These are phyloP conservation scores for Gymnothorax javanicus DNA, from an alignment of 2,797 vertebrate genomes.

Conservation along the genomic window DNA sequence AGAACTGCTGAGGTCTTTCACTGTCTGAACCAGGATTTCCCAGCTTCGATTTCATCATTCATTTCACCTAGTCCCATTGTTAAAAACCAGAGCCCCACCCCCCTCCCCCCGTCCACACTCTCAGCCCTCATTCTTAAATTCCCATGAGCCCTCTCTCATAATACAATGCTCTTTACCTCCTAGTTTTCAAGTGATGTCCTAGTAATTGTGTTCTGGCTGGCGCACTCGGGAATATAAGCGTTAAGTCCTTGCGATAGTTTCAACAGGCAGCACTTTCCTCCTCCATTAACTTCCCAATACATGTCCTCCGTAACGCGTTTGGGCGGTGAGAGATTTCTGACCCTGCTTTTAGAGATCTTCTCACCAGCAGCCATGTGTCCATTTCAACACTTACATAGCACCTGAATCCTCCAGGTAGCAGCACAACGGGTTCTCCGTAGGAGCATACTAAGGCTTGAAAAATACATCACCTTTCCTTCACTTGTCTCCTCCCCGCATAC, in stretches of 20 bases:
- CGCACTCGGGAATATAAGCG: background rate
- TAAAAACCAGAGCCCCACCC: background rate
- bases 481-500: too few species aligned
- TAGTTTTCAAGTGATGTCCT: background rate
- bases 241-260: background rate
- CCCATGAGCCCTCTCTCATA: background rate
- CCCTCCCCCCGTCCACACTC: too few species aligned
- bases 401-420: too few species aligned
- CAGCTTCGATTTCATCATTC: background rate
- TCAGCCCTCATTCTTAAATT: background rate
- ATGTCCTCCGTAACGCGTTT: background rate
- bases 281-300: background rate
- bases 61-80: background rate
- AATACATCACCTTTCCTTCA: too few species aligned
- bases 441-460: too few species aligned
- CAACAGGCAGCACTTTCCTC: background rate
- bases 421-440: too few species aligned
- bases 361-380: too few species aligned
- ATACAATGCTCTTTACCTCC: background rate
- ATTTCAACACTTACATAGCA: too few species aligned
- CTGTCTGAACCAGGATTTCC: background rate
- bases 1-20: too few species aligned
- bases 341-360: background rate
- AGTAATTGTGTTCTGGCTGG: background rate
- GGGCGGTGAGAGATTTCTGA: background rate